Percentiles rank a stretch among this genome's conserved stretches.
These are phyloP conservation scores for Electrophaes corylata DNA, from an alignment of 2,888 invertebrate genomes.

Conservation along the genomic window DNA sequence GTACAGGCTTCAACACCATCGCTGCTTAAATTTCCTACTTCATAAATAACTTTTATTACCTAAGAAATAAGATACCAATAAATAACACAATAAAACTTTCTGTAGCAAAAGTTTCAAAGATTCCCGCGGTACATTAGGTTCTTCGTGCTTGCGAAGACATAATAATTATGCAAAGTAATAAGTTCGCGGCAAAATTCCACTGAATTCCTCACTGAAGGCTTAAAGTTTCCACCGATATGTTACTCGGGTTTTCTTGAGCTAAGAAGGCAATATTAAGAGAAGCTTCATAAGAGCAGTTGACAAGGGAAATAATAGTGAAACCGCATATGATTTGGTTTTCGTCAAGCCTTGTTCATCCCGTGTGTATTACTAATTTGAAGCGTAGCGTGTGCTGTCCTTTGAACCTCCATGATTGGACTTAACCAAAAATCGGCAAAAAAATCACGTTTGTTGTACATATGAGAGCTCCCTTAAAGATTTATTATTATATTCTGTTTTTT, in stretches of 20 bases:
- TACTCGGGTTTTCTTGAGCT: conserved; percentile 2
- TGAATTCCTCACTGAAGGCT: conserved; percentile 46
- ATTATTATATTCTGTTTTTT: too few relatives aligned
- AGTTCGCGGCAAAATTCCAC: conserved; percentile 37
- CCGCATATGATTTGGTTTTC: too few relatives aligned
- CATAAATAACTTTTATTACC: neutral
- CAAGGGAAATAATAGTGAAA: too few relatives aligned
- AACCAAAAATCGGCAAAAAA: too few relatives aligned
- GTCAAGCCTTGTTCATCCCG: too few relatives aligned
- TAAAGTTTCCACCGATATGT: conserved; percentile 18
- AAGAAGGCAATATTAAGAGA: neutral
- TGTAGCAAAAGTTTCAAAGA: conserved; percentile 9
- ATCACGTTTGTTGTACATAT: too few relatives aligned
- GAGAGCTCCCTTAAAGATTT: too few relatives aligned
- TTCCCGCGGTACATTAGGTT: neutral
- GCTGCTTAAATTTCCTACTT: neutral
- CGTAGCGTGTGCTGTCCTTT: too few relatives aligned
- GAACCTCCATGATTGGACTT: too few relatives aligned
- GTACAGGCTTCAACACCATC: too few relatives aligned
- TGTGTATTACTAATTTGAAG: too few relatives aligned
- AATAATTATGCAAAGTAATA: conserved; percentile 45
- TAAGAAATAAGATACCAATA: neutral
- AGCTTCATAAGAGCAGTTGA: neutral
- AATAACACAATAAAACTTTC: conserved; percentile 4
- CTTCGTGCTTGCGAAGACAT: conserved; percentile 23